A percentile compares a stretch with the other conserved stretches of the same genome.
Evolutionary conservation across 1,140 invertebrate genomes (phyloP).

Genomic region (Hestina assimilis): DNA sequence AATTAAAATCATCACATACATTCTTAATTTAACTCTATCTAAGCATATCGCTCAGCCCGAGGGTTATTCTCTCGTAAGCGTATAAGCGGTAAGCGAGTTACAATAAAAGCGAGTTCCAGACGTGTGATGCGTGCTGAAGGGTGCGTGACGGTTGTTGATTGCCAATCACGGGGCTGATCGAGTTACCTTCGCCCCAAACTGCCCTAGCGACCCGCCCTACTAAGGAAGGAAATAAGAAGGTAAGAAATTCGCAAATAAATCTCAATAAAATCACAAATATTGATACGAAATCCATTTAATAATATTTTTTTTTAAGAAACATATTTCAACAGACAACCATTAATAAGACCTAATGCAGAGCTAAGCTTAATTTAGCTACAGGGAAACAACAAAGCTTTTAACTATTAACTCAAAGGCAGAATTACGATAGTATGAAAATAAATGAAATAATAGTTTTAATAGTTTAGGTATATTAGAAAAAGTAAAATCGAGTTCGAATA

Average conservation of each 20-base stretch:
- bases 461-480: no score
- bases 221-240: neutral
- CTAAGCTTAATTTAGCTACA: no score
- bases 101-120: slow-evolving; percentile 9
- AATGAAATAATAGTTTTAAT: no score
- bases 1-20: no score
- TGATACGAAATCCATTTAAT: no score
- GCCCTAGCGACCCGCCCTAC: slow-evolving; percentile 1
- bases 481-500: no score
- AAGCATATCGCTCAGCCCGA: neutral
- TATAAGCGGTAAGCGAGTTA: slow-evolving; percentile 12
- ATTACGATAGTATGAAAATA: no score
- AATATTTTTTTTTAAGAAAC: no score
- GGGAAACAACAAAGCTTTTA: no score
- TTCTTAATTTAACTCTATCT: neutral
- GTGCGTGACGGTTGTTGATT: slow-evolving; percentile 25
- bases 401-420: no score
- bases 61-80: neutral
- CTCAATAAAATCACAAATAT: neutral
- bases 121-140: neutral
- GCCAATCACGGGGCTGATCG: slow-evolving; percentile 35
- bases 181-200: slow-evolving; percentile 19
- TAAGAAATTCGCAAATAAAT: neutral
- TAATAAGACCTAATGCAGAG: no score
- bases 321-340: no score